phyloP scores from a whole-genome alignment of 2,797 vertebrate species.

The Ctenopoma kingsleyae region DNA sequence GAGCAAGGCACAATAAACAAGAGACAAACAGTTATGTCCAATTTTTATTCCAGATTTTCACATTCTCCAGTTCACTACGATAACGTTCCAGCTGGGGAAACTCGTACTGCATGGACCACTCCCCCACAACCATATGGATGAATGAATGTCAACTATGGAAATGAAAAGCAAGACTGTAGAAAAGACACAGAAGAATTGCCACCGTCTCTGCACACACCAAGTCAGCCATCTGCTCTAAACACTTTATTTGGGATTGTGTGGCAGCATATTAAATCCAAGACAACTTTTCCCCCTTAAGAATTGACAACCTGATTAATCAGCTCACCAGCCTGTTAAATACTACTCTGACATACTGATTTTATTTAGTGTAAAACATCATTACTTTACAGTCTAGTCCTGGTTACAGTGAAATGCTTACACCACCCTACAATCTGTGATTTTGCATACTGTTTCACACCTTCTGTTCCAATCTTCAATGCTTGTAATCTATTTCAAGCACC shows the following conservation, averaged over 20 bases:
- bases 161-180: slow-evolving; percentile 45
- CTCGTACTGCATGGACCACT: slow-evolving; percentile 3
- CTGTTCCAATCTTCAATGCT: neutral
- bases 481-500: slow-evolving; percentile 23
- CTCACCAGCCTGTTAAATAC: slow-evolving; percentile 1
- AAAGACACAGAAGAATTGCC: slow-evolving; percentile 39
- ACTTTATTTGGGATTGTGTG: slow-evolving; percentile 28
- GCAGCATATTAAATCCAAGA: slow-evolving; percentile 35
- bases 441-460: slow-evolving; percentile 20
- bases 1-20: neutral
- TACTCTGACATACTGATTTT: neutral
- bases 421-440: slow-evolving; percentile 19
- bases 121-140: slow-evolving; percentile 19
- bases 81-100: slow-evolving; percentile 20
- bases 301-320: slow-evolving; percentile 48
- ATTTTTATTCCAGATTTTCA: slow-evolving; percentile 10
- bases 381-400: neutral
- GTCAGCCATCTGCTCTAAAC: slow-evolving; percentile 61
- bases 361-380: slow-evolving; percentile 14
- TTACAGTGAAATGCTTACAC: neutral
- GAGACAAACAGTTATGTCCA: neutral
- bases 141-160: slow-evolving; percentile 40
- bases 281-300: slow-evolving; percentile 18
- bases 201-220: slow-evolving; percentile 33
- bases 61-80: slow-evolving; percentile 13